Conservation (phyloP, 2,888 invertebrate genomes). For the Hetaerina titia region DNA sequence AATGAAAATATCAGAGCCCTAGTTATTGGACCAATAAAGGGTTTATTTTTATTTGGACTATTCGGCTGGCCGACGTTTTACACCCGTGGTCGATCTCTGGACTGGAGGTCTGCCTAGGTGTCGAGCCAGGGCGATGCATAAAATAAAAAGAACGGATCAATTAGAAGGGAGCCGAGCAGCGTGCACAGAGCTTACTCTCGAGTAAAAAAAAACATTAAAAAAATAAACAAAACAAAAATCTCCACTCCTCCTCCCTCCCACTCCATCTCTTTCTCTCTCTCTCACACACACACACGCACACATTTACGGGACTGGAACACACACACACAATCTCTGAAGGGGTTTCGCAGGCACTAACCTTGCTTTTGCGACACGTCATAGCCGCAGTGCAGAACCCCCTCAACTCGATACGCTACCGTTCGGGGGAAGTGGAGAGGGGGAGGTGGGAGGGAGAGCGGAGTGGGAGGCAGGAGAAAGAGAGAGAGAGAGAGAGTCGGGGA, state of each 20-base stretch:
- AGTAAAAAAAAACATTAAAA: no score
- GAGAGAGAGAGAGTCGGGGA: background rate
- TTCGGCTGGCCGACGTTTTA: no score
- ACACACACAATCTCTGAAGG: background rate
- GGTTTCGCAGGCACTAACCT: conserved; percentile 29
- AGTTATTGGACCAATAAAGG: no score
- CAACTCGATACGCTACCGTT: conserved; percentile 52
- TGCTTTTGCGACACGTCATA: conserved; percentile 54
- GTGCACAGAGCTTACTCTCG: background rate
- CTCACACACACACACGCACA: background rate
- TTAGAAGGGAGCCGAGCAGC: background rate
- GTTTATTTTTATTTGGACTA: no score
- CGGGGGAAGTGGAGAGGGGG: background rate
- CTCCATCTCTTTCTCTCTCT: background rate
- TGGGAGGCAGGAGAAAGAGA: background rate
- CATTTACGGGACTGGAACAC: background rate
- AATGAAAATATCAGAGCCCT: no score
- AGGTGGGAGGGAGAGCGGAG: background rate
- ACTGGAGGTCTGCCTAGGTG: background rate
- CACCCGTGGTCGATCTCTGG: no score
- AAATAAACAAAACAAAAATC: background rate
- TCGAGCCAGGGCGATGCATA: background rate
- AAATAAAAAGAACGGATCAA: background rate
- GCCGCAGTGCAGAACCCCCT: conserved; percentile 51
- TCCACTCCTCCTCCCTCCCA: background rate